These are phyloP conservation scores for Pteropus alecto DNA, from an alignment of 2,113 vertebrate species.

Conservation along the genomic window DNA sequence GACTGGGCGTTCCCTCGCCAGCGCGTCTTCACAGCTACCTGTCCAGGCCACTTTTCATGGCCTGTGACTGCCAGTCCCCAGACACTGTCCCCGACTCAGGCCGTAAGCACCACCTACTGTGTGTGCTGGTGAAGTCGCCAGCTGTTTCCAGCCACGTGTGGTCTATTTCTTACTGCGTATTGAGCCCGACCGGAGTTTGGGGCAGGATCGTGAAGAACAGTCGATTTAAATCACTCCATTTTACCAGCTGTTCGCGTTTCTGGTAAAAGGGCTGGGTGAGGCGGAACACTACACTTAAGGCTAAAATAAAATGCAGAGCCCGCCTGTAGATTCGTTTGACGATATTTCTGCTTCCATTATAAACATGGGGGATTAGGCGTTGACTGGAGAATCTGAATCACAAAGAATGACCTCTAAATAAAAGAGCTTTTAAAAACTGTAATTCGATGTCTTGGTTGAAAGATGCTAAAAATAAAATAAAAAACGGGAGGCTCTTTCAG, in stretches of 20 bases:
- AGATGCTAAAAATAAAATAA: slow-evolving; percentile 56
- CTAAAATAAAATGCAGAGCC: slow-evolving; percentile 18
- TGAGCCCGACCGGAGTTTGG: background rate
- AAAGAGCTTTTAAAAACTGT: slow-evolving; percentile 32
- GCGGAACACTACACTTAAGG: background rate
- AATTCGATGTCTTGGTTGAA: slow-evolving; percentile 40
- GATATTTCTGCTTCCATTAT: background rate
- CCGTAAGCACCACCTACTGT: background rate
- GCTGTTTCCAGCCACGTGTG: background rate
- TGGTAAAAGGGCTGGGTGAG: background rate
- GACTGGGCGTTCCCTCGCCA: background rate
- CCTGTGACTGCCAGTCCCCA: background rate
- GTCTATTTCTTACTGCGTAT: background rate
- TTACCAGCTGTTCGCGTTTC: background rate
- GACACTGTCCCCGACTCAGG: background rate
- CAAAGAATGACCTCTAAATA: slow-evolving; percentile 28
- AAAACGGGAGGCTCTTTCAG: background rate
- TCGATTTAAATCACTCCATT: background rate
- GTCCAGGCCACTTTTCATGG: background rate
- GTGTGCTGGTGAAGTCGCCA: background rate
- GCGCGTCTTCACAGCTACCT: background rate
- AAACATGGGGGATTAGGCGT: background rate
- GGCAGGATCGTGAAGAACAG: background rate
- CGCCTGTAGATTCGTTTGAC: background rate
- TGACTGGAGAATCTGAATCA: slow-evolving; percentile 48